Evolutionary conservation across 2,113 vertebrate species (phyloP).

Genomic region (Conger conger): DNA sequence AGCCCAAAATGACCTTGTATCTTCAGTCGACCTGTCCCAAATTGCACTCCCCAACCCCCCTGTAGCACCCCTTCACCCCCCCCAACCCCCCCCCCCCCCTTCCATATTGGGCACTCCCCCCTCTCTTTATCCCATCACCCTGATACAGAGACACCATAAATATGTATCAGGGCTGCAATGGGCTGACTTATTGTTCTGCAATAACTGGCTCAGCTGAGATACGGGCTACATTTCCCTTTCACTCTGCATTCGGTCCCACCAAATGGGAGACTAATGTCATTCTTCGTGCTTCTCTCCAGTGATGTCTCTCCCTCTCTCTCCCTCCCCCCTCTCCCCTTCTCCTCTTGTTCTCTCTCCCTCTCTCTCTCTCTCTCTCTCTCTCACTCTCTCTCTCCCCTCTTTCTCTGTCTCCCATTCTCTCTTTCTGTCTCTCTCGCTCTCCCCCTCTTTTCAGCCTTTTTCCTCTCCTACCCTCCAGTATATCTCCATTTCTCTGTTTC

Average conservation of each 20-base stretch:
- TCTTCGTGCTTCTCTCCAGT: slow-evolving; percentile 28
- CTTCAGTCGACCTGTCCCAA: no score
- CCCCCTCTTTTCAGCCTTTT: neutral
- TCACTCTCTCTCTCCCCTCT: neutral
- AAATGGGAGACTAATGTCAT: neutral
- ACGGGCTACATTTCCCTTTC: neutral
- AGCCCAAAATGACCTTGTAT: no score
- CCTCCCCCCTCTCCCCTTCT: neutral
- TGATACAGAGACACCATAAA: neutral
- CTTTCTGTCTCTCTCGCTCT: no score
- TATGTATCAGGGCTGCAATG: slow-evolving; percentile 11
- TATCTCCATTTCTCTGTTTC: neutral
- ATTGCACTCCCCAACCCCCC: neutral
- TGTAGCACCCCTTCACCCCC: neutral
- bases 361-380: neutral
- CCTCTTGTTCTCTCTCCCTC: neutral
- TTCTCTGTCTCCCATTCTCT: slow-evolving; percentile 3
- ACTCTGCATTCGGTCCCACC: neutral
- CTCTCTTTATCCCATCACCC: neutral
- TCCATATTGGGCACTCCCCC: neutral
- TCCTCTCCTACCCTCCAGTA: neutral
- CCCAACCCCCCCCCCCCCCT: neutral
- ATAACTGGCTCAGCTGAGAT: slow-evolving; percentile 14
- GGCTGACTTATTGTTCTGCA: slow-evolving; percentile 2
- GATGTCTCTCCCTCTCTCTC: slow-evolving; percentile 22